A percentile compares a stretch with the other conserved stretches of the same genome.
phyloP scores from a whole-genome alignment of 2,113 vertebrate genomes.

The Pelecanoides urinatrix region DNA sequence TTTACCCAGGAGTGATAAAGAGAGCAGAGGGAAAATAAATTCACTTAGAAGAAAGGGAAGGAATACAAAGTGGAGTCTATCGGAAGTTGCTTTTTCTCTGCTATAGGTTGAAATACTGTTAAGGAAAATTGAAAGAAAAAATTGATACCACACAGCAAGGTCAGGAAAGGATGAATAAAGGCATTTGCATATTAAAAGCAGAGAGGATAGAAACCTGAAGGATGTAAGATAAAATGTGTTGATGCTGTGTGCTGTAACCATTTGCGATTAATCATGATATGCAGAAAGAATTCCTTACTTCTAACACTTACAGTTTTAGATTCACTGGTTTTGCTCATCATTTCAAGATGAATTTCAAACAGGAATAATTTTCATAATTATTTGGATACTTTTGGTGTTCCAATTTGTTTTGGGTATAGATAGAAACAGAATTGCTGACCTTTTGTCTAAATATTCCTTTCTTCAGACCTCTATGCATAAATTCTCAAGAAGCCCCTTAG shows the following conservation, averaged over 20 bases:
- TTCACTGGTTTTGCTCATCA: not conserved
- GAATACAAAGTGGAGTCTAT: not conserved
- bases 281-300: not conserved
- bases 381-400: not conserved
- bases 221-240: not conserved
- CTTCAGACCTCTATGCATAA: constrained; percentile 2
- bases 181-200: not conserved
- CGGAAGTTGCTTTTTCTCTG: not conserved
- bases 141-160: not conserved
- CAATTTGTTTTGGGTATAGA: not conserved
- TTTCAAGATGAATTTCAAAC: not conserved
- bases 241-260: not conserved
- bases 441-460: constrained; percentile 37
- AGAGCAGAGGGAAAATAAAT: not conserved
- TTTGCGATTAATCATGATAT: not conserved
- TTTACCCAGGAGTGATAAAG: not conserved
- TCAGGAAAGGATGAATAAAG: not conserved
- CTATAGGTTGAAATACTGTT: not conserved
- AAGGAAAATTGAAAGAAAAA: constrained; percentile 28
- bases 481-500: not conserved
- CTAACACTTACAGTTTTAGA: not conserved
- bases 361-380: not conserved
- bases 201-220: not conserved
- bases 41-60: not conserved
- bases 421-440: not conserved